phyloP scores from a whole-genome alignment of 2,888 invertebrate species.

The Mechanitis mazaeus region DNA sequence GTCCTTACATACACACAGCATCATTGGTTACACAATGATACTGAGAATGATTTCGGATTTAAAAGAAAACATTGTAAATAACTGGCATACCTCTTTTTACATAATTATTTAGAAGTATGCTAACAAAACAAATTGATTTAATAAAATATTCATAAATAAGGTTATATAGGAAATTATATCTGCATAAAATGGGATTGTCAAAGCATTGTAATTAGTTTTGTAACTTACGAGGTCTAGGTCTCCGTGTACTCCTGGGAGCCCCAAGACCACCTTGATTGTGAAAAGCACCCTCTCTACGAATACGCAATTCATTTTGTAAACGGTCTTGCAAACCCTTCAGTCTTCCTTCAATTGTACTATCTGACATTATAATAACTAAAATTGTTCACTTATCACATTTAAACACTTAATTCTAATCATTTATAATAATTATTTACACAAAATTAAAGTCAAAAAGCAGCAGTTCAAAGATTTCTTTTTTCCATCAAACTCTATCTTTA shows the following conservation, averaged over 20 bases:
- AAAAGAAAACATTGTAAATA: no score
- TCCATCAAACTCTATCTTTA: constrained; percentile 31
- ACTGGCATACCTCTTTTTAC: no score
- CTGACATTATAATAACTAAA: constrained; percentile 77
- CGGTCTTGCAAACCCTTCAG: constrained; percentile 89
- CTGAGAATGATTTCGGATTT: no score
- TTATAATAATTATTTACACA: constrained; percentile 61
- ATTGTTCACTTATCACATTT: constrained; percentile 56
- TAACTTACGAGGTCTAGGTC: constrained; percentile 81
- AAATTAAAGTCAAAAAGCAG: constrained; percentile 62
- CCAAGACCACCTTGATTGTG: constrained; percentile 74
- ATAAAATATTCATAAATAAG: neutral
- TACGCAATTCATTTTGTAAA: constrained; percentile 78
- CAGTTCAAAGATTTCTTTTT: constrained; percentile 66
- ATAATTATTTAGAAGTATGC: neutral
- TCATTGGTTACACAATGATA: no score
- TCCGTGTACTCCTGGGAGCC: constrained; percentile 72
- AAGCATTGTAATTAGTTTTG: constrained; percentile 15
- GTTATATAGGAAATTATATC: neutral
- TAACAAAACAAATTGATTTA: constrained; percentile 3
- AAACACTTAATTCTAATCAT: constrained; percentile 54
- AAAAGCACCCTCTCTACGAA: constrained; percentile 80
- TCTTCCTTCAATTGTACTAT: constrained; percentile 85
- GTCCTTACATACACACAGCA: no score
- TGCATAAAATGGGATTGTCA: neutral